Base-by-base conservation (phyloP, 2,888 invertebrate species). In the Cephus rjabovi region DNA sequence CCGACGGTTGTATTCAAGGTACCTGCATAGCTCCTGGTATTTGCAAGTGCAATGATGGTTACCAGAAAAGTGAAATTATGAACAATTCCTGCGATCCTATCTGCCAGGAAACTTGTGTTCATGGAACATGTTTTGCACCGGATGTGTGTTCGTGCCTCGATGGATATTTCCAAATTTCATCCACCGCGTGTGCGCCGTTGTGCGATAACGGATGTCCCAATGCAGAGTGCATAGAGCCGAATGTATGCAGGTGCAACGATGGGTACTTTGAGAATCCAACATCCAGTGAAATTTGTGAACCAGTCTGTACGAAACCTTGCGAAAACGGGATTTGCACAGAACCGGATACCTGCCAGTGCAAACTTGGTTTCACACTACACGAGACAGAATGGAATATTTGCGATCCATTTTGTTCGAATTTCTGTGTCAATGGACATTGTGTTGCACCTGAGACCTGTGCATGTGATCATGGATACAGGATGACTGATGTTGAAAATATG, bases 341-440 rank as follows among this genome's bases (percentile, higher is more conserved):
- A 0, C 93, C 93, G 0, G 93, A 94, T 79, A 90, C 91, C 33
- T 95, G 95, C 86, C 90, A 90, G 2, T 95, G 95, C 85, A 90
- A 92, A 81, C 85, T 88, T 3, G 93, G 93, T 6, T 93, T 88
- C 79, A 92, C 92, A 76, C 80, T 92, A n/a, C 87, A 91, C 30
- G 15, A 15, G 15, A 15, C 37, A 12, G 12, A 12, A 15, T 37
- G 37, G 37, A 37, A 37, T 15, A 3, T 37, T 37, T 37, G 37
- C 12, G 37, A 37, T 12, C 37, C 37, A 37, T 37, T 37, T 37
- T 37, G 37, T 15, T 3, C 12, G 4, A 0, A 37, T 4, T 15
- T 4, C 37, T 37, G 37, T 37, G 1, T 15, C 37, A 37, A 37
- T 37, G 37, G 12, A 37, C 12, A 37, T 37, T 37, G 37, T 12